Percentiles rank a stretch among this genome's conserved stretches.
These are phyloP conservation scores for Bellardia bayeri DNA, from an alignment of 2,888 invertebrate genomes.

Conservation along the genomic window DNA sequence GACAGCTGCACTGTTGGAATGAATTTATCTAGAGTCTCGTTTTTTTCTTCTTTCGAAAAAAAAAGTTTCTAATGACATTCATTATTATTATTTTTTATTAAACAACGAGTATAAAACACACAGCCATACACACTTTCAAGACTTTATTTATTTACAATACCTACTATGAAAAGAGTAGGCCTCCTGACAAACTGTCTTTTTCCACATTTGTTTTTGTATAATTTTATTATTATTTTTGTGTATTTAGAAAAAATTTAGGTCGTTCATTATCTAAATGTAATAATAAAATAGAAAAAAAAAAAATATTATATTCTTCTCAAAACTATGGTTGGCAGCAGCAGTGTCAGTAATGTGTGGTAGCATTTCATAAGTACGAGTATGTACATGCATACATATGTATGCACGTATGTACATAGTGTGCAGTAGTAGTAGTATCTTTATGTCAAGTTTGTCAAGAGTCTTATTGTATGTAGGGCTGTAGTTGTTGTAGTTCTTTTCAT, in stretches of 20 bases:
- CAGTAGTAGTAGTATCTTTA: constrained; percentile 54
- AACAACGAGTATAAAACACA: constrained; percentile 33
- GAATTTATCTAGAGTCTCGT: constrained; percentile 59
- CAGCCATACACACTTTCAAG: constrained; percentile 25
- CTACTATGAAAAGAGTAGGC: constrained; percentile 10
- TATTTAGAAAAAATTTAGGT: constrained; percentile 70
- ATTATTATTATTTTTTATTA: constrained; percentile 63
- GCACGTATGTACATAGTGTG: background rate
- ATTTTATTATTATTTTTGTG: constrained; percentile 65
- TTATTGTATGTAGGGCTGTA: constrained; percentile 7
- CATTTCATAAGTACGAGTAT: constrained; percentile 43
- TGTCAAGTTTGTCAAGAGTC: constrained; percentile 72
- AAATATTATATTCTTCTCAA: constrained; percentile 43
- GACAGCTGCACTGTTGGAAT: constrained; percentile 72
- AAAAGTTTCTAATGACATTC: constrained; percentile 73
- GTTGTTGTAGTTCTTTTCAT: background rate
- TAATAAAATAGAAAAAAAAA: constrained; percentile 60
- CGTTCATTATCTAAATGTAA: constrained; percentile 73
- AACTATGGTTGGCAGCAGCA: background rate
- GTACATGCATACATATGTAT: background rate
- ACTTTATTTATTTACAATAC: constrained; percentile 22
- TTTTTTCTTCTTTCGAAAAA: constrained; percentile 26
- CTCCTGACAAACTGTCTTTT: constrained; percentile 47
- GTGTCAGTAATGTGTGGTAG: constrained; percentile 33
- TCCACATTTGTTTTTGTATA: constrained; percentile 39